Evolutionary conservation across 2,113 vertebrate genomes (phyloP), one percentile per base, ranked within the genome.

Genomic region (Isurus oxyrinchus): DNA sequence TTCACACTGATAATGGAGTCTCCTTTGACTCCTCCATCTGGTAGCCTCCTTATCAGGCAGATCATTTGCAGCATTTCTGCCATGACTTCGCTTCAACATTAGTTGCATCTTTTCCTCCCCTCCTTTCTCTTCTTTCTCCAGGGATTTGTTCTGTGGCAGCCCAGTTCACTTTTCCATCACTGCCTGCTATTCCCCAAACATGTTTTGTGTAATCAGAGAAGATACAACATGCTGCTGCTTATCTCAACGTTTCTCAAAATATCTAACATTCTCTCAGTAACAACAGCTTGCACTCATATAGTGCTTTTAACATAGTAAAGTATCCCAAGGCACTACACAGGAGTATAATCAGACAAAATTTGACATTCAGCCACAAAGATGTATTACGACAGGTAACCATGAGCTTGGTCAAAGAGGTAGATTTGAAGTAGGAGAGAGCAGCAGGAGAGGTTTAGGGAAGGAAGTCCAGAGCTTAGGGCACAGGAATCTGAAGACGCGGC

Each of bases 11-110:
- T 91, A 91, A 91, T 57, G 27, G 53, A 31, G 31, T 59, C 14
- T 59, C 88, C 16, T 91, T 91, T 91, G 55, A 59, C 55, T 59
- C 44, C 88, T 91, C 88, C 55, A 91, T 91, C 55, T 91, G 88
- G 55, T 91, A 31, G 55, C 27, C 31, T 59, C 88, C 55, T 91
- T 91, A 59, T 91, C 88, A 57, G 27, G 27, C 88, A 91, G 88
- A 91, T 91, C 27, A 91, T 91, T 57, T 91, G 25, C 88, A 91
- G 21, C 27, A 88, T 88, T 21, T 88, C 86, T 88, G 44, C 49
- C 19, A 88, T 55, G 44, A 55, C 25, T 88, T 55, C 27, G 0
- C 25, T 11, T 27, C 31, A 91, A 5, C 55, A 59, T 53, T 53
- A 55, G 49, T 14, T 88, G 19, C 49, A 27, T 88, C 21, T 53